These are phyloP conservation scores for Drosophila robusta DNA, from an alignment of 2,888 invertebrate species.

Conservation along the genomic window DNA sequence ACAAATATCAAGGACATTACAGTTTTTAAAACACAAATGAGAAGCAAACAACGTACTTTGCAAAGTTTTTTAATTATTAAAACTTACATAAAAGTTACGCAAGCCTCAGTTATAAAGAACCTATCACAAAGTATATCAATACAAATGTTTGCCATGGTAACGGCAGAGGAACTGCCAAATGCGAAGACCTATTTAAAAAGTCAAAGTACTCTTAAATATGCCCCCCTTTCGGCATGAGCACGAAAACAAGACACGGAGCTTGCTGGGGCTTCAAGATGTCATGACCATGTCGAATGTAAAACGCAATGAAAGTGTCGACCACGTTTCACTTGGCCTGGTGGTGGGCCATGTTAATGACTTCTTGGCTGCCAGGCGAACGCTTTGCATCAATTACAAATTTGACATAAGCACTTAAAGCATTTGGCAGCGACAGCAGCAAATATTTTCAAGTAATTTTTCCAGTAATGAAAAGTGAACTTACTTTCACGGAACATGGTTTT, in stretches of 20 bases:
- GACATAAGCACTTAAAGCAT: constrained; percentile 66
- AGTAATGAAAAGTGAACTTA: constrained; percentile 71
- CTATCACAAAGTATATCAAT: background rate
- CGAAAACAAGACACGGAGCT: constrained; percentile 31
- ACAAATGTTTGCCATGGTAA: background rate
- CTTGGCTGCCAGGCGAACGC: constrained; percentile 27
- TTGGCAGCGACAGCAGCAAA: constrained; percentile 25
- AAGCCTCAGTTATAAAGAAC: background rate
- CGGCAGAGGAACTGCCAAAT: background rate
- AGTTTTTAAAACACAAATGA: background rate
- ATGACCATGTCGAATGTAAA: constrained; percentile 66
- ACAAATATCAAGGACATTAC: no score
- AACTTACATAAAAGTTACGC: background rate
- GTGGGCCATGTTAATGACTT: constrained; percentile 41
- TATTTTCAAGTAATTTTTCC: constrained; percentile 26
- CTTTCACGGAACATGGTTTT: constrained; percentile 55
- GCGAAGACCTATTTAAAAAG: constrained; percentile 9
- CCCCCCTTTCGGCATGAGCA: constrained; percentile 14
- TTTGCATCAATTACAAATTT: constrained; percentile 73
- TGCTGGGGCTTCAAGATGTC: constrained; percentile 52
- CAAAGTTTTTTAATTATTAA: no score
- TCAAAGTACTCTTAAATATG: constrained; percentile 3
- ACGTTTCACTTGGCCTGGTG: constrained; percentile 42
- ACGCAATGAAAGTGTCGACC: constrained; percentile 65
- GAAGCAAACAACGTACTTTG: no score